A percentile compares a stretch with the other conserved stretches of the same genome.
phyloP scores from a whole-genome alignment of 2,797 vertebrate species.

The Alosa sapidissima region DNA sequence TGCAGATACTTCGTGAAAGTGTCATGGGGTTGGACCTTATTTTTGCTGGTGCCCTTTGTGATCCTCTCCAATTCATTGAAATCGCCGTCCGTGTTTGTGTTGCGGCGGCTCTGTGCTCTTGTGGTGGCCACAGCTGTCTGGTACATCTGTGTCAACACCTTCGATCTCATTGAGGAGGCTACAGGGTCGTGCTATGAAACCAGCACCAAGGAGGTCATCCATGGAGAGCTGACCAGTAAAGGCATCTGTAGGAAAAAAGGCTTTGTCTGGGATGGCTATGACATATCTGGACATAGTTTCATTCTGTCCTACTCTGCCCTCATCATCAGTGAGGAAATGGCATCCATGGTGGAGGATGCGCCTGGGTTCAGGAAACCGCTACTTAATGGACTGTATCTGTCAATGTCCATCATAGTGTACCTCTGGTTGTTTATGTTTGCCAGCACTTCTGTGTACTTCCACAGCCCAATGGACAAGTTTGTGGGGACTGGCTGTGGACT shows the following conservation, averaged over 20 bases:
- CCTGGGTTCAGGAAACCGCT: conserved; percentile 52
- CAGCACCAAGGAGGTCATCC: not conserved
- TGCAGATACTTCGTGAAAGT: conserved; percentile 93
- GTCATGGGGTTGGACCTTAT: conserved; percentile 93
- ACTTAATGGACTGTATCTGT: conserved; percentile 77
- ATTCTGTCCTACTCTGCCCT: conserved; percentile 88
- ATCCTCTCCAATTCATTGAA: conserved; percentile 76
- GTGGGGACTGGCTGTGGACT: conserved; percentile 83
- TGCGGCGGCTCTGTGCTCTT: conserved; percentile 76
- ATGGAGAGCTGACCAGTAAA: conserved; percentile 66
- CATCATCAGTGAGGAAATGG: conserved; percentile 87
- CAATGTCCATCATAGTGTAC: conserved; percentile 76
- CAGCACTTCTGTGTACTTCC: conserved; percentile 92
- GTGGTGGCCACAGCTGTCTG: conserved; percentile 84
- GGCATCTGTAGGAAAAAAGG: conserved; percentile 74
- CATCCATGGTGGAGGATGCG: conserved; percentile 71
- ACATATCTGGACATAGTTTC: conserved; percentile 96
- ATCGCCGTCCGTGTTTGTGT: conserved; percentile 60
- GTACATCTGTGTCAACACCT: conserved; percentile 81
- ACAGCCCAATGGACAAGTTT: conserved; percentile 82
- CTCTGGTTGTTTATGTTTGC: conserved; percentile 93
- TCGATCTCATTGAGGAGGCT: conserved; percentile 81
- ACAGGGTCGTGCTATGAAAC: conserved; percentile 80
- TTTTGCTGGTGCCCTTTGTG: conserved; percentile 89
- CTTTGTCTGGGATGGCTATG: conserved; percentile 84